Conservation (phyloP, 2,797 vertebrate genomes). For the Odontamblyopus lacepedii region DNA sequence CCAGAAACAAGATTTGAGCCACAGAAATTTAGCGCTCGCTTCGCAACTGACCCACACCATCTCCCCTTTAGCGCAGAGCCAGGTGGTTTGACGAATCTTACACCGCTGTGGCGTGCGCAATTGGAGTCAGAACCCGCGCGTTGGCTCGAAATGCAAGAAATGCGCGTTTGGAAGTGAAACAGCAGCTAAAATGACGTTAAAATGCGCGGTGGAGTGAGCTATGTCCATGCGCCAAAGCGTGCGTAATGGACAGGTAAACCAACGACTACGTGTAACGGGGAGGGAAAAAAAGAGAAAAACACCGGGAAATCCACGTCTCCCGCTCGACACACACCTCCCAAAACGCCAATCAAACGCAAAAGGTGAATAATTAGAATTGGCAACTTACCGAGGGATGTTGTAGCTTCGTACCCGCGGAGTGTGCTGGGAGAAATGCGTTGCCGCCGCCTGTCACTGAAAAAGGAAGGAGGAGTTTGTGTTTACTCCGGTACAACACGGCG, state of each 20-base stretch:
- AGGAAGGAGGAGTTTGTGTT: slow-evolving; percentile 70
- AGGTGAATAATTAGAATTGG: not conserved
- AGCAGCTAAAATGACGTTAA: not conserved
- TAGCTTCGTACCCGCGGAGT: slow-evolving; percentile 45
- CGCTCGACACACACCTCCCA: slow-evolving; percentile 6
- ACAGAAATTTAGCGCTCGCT: slow-evolving; percentile 30
- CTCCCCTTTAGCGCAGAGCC: slow-evolving; percentile 36
- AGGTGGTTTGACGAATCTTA: slow-evolving; percentile 30
- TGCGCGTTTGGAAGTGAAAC: not conserved
- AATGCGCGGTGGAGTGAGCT: slow-evolving; percentile 5
- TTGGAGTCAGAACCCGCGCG: not conserved
- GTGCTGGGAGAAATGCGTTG: slow-evolving; percentile 48
- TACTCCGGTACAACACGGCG: slow-evolving; percentile 65
- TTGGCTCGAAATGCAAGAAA: too few relatives aligned
- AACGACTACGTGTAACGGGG: slow-evolving; percentile 2
- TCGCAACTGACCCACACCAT: slow-evolving; percentile 57
- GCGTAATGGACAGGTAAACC: slow-evolving; percentile 66
- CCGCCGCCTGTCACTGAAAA: slow-evolving; percentile 66
- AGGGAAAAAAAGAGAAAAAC: not conserved
- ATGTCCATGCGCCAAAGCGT: slow-evolving; percentile 34
- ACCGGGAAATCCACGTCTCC: slow-evolving; percentile 8
- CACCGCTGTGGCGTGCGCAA: too few relatives aligned
- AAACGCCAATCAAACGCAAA: not conserved
- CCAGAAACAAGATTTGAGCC: not conserved
- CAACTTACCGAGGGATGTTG: slow-evolving; percentile 60